phyloP scores from a whole-genome alignment of 2,113 vertebrate species.

The Caranx ignobilis region DNA sequence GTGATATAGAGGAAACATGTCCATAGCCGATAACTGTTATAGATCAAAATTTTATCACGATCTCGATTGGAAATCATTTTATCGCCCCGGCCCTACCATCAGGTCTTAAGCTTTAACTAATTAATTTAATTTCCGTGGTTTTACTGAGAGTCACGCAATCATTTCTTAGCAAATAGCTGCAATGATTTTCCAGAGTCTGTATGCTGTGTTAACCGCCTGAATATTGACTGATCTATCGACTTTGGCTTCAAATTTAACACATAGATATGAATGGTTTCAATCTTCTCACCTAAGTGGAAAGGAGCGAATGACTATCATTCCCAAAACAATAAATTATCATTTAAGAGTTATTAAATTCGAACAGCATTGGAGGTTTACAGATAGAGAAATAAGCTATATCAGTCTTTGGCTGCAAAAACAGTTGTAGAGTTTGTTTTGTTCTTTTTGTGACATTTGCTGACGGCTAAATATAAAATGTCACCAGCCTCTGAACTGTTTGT shows the following conservation, averaged over 20 bases:
- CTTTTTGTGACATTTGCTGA: background rate
- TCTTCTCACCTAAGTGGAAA: background rate
- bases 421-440: background rate
- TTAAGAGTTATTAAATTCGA: background rate
- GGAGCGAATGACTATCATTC: background rate
- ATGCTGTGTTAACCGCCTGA: background rate
- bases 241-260: background rate
- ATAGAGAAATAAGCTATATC: background rate
- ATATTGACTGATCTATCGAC: background rate
- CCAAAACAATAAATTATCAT: background rate
- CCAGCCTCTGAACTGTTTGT: background rate
- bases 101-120: background rate
- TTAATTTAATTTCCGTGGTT: background rate
- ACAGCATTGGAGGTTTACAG: background rate
- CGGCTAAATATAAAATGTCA: background rate
- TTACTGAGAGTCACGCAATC: background rate
- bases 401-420: background rate
- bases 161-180: background rate
- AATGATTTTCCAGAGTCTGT: background rate
- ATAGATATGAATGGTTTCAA: background rate
- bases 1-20: no score
- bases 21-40: no score
- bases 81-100: background rate
- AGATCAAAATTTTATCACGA: no score
- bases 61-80: no score